Percentiles rank a stretch among this genome's conserved stretches.
Conservation (phyloP, 2,113 vertebrate genomes). For the Callaeas wilsoni region DNA sequence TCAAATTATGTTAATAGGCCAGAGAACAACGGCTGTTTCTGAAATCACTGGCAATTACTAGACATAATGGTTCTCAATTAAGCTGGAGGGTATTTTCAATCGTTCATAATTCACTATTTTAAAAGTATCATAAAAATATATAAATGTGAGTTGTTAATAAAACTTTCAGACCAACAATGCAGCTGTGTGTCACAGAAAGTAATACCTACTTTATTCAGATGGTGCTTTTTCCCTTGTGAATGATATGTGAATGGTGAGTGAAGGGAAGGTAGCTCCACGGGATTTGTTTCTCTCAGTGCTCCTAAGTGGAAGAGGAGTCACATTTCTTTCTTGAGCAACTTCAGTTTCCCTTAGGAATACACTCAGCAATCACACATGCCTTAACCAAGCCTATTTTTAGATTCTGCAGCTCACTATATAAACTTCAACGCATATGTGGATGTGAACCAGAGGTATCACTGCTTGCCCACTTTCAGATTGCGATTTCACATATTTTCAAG, state of each 20-base stretch:
- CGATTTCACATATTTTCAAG: neutral
- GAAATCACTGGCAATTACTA: constrained; percentile 96
- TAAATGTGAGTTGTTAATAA: constrained; percentile 74
- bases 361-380: constrained; percentile 13
- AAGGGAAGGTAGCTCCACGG: constrained; percentile 30
- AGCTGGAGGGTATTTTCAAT: constrained; percentile 88
- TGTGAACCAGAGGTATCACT: neutral
- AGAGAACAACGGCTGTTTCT: constrained; percentile 90
- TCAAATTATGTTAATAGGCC: constrained; percentile 96
- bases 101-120: constrained; percentile 76
- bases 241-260: neutral
- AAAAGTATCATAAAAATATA: constrained; percentile 75
- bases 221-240: neutral
- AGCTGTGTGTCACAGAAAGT: constrained; percentile 14
- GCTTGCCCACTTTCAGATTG: neutral
- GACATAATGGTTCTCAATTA: constrained; percentile 97
- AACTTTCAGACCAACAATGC: constrained; percentile 62
- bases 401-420: neutral
- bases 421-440: neutral
- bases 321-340: constrained; percentile 7
- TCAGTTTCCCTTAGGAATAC: constrained; percentile 25
- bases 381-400: constrained; percentile 19
- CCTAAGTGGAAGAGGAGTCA: neutral
- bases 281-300: neutral
- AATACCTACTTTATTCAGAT: neutral